phyloP scores from a whole-genome alignment of 35 echinoderm and acorn worm species.

The Hemicentrotus pulcherrimus region DNA sequence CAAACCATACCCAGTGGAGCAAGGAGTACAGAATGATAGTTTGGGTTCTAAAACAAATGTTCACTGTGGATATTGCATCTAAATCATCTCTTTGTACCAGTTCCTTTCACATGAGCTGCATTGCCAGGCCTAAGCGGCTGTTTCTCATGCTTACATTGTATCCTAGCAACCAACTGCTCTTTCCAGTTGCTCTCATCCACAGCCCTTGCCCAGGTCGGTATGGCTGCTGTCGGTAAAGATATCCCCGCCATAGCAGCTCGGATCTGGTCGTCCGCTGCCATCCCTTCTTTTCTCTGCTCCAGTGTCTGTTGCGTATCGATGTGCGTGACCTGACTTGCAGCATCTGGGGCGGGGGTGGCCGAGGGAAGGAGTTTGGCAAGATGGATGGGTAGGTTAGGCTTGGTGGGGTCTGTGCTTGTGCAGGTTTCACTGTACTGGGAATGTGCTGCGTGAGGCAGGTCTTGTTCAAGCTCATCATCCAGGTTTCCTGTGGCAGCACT shows the following conservation, averaged over 20 bases:
- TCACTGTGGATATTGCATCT: too few species aligned
- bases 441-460: neutral
- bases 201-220: constrained; percentile 58
- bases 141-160: constrained; percentile 37
- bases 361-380: constrained; percentile 50
- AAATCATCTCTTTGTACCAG: neutral
- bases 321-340: constrained; percentile 51
- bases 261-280: constrained; percentile 82
- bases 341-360: constrained; percentile 41
- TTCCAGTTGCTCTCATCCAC: constrained; percentile 79
- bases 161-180: constrained; percentile 40
- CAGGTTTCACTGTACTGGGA: neutral
- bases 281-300: constrained; percentile 58
- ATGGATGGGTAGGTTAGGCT: constrained; percentile 49
- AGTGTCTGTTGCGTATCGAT: constrained; percentile 27
- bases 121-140: neutral
- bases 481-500: constrained; percentile 14
- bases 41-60: too few species aligned
- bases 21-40: too few species aligned
- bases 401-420: neutral
- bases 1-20: too few species aligned
- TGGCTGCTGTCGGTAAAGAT: constrained; percentile 46
- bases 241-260: constrained; percentile 66
- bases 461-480: neutral
- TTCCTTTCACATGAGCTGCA: neutral